Conservation (phyloP, 2,113 vertebrate species). For the Etia nguti region DNA sequence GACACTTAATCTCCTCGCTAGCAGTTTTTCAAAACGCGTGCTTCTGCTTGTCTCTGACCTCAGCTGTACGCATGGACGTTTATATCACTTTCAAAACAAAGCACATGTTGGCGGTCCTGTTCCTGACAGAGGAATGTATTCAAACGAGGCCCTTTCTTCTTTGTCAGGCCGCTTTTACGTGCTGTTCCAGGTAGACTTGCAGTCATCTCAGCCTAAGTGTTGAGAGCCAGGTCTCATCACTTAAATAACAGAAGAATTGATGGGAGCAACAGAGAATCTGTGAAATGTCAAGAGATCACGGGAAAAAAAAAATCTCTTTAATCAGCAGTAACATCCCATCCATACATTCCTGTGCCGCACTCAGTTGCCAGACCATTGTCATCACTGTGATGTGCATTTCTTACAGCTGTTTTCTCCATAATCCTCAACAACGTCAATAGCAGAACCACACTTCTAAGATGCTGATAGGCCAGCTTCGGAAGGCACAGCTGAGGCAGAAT, state of each 20-base stretch:
- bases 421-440: neutral
- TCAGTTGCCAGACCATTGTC: constrained; percentile 54
- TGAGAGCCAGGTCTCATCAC: constrained; percentile 35
- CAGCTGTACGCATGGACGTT: constrained; percentile 7
- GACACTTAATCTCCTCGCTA: constrained; percentile 54
- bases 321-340: constrained; percentile 44
- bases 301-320: constrained; percentile 17
- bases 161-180: neutral
- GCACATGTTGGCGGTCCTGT: neutral
- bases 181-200: neutral
- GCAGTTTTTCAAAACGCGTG: constrained; percentile 45
- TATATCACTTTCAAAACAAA: constrained; percentile 44
- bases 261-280: constrained; percentile 32
- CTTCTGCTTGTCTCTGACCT: constrained; percentile 47
- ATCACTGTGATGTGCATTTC: constrained; percentile 28
- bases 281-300: neutral
- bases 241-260: constrained; percentile 33
- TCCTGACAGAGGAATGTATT: constrained; percentile 8
- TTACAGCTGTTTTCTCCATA: constrained; percentile 25
- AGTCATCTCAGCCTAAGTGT: constrained; percentile 1
- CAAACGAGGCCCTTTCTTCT: constrained; percentile 17
- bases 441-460: constrained; percentile 10
- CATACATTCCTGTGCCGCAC: constrained; percentile 24
- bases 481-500: neutral
- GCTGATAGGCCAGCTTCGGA: neutral